These are phyloP conservation scores for Silurus lanzhouensis DNA, from an alignment of 2,797 vertebrate species.

Conservation along the genomic window DNA sequence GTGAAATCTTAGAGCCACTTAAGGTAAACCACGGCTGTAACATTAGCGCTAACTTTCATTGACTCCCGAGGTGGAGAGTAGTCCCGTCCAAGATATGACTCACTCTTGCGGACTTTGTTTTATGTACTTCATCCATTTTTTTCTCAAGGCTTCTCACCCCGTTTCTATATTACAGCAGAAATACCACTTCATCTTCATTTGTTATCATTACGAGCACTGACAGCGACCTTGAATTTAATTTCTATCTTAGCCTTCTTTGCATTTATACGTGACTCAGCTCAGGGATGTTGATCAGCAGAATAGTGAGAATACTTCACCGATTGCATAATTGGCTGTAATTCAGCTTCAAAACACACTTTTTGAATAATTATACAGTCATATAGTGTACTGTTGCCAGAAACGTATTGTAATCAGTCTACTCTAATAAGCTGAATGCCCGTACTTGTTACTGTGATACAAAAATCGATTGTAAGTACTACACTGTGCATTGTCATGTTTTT, in stretches of 20 bases:
- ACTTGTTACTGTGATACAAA: too few species aligned
- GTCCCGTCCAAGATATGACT: constrained; percentile 7
- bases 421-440: not conserved
- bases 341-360: not conserved
- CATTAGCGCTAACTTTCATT: not conserved
- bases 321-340: not conserved
- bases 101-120: constrained; percentile 8
- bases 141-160: constrained; percentile 3
- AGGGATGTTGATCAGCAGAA: constrained; percentile 8
- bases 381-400: not conserved
- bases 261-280: constrained; percentile 9
- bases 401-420: not conserved
- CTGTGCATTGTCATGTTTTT: not conserved
- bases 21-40: not conserved
- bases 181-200: constrained; percentile 29
- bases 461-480: not conserved
- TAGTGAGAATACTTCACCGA: not conserved
- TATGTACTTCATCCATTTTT: not conserved
- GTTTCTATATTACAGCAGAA: constrained; percentile 7
- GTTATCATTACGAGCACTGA: constrained; percentile 20
- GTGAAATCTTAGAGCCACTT: not conserved
- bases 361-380: too few species aligned
- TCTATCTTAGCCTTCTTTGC: constrained; percentile 25
- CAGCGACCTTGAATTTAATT: constrained; percentile 23
- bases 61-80: not conserved